Evolutionary conservation across 2,113 vertebrate genomes (phyloP).

Genomic region (Eulacestoma nigropectus): DNA sequence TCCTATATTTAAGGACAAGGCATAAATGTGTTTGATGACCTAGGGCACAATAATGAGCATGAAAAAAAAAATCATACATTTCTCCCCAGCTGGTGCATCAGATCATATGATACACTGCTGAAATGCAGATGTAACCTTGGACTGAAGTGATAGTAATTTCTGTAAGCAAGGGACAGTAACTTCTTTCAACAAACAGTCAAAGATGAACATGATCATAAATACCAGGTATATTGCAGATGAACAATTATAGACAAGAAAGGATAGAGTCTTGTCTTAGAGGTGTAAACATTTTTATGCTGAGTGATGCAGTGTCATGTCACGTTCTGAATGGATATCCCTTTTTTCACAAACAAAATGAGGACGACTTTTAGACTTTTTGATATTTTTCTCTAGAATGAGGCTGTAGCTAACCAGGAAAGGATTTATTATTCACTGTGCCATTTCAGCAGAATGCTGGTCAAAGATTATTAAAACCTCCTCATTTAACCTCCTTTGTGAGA

Average conservation of each 20-base stretch:
- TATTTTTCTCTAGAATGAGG: background rate
- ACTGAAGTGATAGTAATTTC: background rate
- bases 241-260: background rate
- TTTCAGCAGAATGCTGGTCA: background rate
- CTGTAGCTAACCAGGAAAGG: background rate
- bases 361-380: background rate
- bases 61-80: background rate
- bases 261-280: background rate
- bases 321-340: background rate
- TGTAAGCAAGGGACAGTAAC: background rate
- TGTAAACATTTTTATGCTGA: background rate
- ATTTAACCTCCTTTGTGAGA: background rate
- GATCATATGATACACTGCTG: background rate
- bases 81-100: background rate
- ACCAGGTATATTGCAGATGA: background rate
- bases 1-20: background rate
- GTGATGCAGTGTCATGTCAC: background rate
- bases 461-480: background rate
- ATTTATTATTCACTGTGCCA: background rate
- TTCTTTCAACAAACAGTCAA: background rate
- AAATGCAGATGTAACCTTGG: background rate
- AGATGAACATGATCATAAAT: background rate
- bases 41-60: background rate
- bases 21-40: background rate
- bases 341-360: background rate